These are phyloP conservation scores for Lycia hirtaria DNA, from an alignment of 2,888 invertebrate genomes.

Conservation along the genomic window DNA sequence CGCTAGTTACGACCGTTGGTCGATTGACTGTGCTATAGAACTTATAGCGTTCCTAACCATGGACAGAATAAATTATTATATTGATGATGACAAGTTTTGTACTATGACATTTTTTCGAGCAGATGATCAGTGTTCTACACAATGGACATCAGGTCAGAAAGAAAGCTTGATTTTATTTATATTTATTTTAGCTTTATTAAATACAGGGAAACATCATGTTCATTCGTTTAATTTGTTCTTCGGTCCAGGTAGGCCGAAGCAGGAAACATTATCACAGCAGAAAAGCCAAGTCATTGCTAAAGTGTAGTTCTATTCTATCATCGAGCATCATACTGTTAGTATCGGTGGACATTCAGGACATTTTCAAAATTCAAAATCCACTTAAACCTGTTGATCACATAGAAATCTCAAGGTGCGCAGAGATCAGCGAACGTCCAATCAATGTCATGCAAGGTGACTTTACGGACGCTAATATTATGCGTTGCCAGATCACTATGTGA, in stretches of 20 bases:
- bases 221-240: too few species aligned
- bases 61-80: too few species aligned
- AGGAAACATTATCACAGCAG: constrained; percentile 10
- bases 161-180: too few species aligned
- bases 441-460: not conserved
- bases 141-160: too few species aligned
- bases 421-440: not conserved
- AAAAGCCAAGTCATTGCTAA: constrained; percentile 19
- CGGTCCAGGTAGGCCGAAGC: not conserved
- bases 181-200: too few species aligned
- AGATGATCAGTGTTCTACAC: too few species aligned
- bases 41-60: too few species aligned
- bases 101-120: too few species aligned
- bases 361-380: constrained; percentile 15
- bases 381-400: not conserved
- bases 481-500: not conserved
- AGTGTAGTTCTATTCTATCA: constrained; percentile 25
- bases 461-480: not conserved
- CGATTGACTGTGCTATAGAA: too few species aligned
- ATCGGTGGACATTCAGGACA: constrained; percentile 37
- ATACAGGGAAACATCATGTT: too few species aligned
- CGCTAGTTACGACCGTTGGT: too few species aligned
- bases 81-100: too few species aligned
- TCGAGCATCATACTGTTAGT: constrained; percentile 38
- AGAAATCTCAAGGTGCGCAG: not conserved